Percentiles rank a stretch among this genome's conserved stretches.
Conservation (phyloP, 2,113 vertebrate genomes). For the Corydoras sp. region DNA sequence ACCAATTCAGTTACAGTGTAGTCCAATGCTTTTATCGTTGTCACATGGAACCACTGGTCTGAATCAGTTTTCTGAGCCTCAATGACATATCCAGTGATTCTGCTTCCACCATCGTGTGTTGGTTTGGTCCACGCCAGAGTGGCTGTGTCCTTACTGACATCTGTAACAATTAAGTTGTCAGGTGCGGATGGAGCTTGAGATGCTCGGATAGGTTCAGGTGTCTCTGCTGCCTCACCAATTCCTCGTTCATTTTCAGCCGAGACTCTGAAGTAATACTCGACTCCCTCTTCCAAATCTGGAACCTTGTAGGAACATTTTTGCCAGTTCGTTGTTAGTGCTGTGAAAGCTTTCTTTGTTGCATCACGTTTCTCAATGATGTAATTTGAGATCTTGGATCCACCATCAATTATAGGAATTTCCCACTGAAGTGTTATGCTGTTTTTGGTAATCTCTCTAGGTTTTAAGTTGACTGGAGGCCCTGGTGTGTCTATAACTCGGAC, state of each 20-base stretch:
- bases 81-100: conserved; percentile 96
- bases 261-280: conserved; percentile 94
- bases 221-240: conserved; percentile 89
- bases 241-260: conserved; percentile 94
- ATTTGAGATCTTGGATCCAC: conserved; percentile 90
- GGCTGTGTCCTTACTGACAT: conserved; percentile 81
- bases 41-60: conserved; percentile 85
- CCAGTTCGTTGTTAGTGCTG: conserved; percentile 83
- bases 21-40: conserved; percentile 84
- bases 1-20: conserved; percentile 81
- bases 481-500: conserved; percentile 93
- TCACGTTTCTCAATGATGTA: conserved; percentile 94
- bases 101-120: conserved; percentile 86
- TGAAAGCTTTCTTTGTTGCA: conserved; percentile 90
- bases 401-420: conserved; percentile 96
- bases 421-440: conserved; percentile 89
- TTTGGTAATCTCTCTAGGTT: conserved; percentile 88
- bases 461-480: conserved; percentile 88
- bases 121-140: conserved; percentile 93
- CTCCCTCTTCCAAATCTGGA: conserved; percentile 80
- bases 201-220: conserved; percentile 82
- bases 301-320: conserved; percentile 92
- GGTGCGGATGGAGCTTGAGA: conserved; percentile 88
- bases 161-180: conserved; percentile 89
- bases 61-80: conserved; percentile 89